These are phyloP conservation scores for Zaprionus obscuricornis DNA, from an alignment of 2,888 invertebrate genomes.

Conservation along the genomic window DNA sequence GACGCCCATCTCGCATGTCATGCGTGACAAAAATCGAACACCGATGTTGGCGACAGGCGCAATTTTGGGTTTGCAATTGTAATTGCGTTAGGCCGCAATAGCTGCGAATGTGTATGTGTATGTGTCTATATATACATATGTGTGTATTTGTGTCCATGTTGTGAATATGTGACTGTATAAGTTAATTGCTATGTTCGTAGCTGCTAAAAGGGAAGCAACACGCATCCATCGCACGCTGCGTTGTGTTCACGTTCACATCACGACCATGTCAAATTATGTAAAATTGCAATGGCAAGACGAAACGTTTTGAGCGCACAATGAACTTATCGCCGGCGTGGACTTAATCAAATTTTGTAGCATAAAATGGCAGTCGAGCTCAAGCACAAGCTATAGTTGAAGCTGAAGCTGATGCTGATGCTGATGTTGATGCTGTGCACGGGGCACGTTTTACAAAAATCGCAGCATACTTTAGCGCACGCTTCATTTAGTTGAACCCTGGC, in stretches of 20 bases:
- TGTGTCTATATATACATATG: slow-evolving; percentile 2
- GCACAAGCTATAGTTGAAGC: too few relatives aligned
- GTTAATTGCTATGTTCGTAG: slow-evolving; percentile 62
- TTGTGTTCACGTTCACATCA: slow-evolving; percentile 27
- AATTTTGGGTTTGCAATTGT: slow-evolving; percentile 59
- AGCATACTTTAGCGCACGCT: slow-evolving; percentile 59
- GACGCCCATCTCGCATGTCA: slow-evolving; percentile 19
- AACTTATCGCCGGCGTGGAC: slow-evolving; percentile 67
- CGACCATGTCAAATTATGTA: slow-evolving; percentile 51
- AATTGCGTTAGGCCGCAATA: slow-evolving; percentile 63
- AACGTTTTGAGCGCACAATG: slow-evolving; percentile 52
- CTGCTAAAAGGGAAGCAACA: slow-evolving; percentile 7
- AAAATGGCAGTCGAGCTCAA: slow-evolving; percentile 42
- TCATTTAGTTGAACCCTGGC: slow-evolving; percentile 53
- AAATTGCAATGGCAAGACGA: slow-evolving; percentile 35
- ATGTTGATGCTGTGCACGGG: slow-evolving; percentile 19
- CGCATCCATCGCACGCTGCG: not conserved
- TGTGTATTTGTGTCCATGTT: slow-evolving; percentile 17
- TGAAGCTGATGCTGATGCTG: too few relatives aligned
- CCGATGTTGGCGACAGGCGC: slow-evolving; percentile 50
- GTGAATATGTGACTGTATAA: slow-evolving; percentile 1
- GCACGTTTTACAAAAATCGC: slow-evolving; percentile 44
- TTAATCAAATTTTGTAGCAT: slow-evolving; percentile 70
- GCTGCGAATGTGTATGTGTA: slow-evolving; percentile 14
- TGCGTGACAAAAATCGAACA: slow-evolving; percentile 69